These are phyloP conservation scores for Apistogramma diplotaenia DNA, from an alignment of 2,113 vertebrate genomes.

Conservation along the genomic window DNA sequence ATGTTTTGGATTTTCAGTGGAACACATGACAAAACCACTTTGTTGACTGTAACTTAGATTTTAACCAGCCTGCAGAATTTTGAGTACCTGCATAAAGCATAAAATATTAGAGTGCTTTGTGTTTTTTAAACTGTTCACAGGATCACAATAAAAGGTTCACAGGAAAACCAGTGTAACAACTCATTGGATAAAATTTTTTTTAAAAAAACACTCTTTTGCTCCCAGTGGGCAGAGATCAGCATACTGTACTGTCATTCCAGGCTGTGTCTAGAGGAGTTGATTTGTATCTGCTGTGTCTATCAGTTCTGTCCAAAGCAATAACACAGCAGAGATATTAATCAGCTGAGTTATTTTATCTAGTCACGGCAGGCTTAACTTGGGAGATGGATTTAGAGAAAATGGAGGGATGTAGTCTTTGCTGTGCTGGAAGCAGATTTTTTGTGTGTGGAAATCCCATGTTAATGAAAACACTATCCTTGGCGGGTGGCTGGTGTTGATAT, in stretches of 20 bases:
- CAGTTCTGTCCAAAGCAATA: conserved; percentile 41
- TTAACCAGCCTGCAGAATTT: conserved; percentile 6
- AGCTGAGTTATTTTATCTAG: conserved; percentile 48
- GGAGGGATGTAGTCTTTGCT: conserved; percentile 19
- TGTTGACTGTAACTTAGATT: conserved; percentile 25
- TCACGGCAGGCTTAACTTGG: conserved; percentile 16
- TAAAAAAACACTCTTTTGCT: not conserved
- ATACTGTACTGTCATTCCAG: not conserved
- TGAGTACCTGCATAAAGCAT: not conserved
- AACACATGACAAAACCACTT: conserved; percentile 56
- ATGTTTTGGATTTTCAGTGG: conserved; percentile 23
- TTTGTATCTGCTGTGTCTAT: conserved; percentile 35
- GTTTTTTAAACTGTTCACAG: not conserved
- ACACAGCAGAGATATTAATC: conserved; percentile 56
- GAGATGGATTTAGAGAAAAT: conserved; percentile 41
- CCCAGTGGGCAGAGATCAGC: not conserved
- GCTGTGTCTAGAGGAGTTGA: conserved; percentile 17
- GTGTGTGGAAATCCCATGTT: conserved; percentile 67
- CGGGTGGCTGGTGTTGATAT: conserved; percentile 64
- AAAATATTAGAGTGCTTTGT: not conserved
- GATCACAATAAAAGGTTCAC: not conserved
- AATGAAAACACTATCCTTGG: conserved; percentile 71
- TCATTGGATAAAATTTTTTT: not conserved
- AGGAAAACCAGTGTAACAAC: not conserved
- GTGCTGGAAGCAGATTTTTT: conserved; percentile 54